These are phyloP conservation scores for Neoniphon sammara DNA, from an alignment of 2,797 vertebrate genomes.

Conservation along the genomic window DNA sequence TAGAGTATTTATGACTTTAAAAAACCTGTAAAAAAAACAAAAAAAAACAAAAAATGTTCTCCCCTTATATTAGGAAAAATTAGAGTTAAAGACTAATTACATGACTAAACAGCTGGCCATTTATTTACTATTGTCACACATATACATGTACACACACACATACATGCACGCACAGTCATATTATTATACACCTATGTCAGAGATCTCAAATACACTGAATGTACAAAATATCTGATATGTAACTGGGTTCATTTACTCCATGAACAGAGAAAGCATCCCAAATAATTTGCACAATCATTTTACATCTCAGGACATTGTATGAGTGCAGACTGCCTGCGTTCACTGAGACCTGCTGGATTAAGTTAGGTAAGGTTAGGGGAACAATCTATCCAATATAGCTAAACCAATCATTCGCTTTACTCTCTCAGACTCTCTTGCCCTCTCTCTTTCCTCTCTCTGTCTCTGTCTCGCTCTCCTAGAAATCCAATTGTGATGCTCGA, in stretches of 20 bases:
- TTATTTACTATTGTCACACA: background rate
- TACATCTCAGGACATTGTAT: background rate
- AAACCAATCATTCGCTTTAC: conserved; percentile 32
- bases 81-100: no score
- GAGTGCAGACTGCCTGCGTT: no score
- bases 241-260: no score
- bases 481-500: conserved; percentile 47
- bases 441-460: conserved; percentile 8
- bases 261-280: background rate
- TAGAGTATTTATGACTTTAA: no score
- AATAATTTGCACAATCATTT: background rate
- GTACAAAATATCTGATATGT: no score
- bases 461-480: conserved; percentile 20
- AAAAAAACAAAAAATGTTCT: no score
- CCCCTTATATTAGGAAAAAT: no score
- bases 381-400: conserved; percentile 16
- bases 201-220: no score
- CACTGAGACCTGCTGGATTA: background rate
- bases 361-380: background rate
- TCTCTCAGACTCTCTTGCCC: background rate
- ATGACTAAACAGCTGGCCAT: no score
- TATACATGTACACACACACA: background rate
- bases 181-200: background rate
- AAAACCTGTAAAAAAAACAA: no score
- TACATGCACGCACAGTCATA: background rate